Evolutionary conservation across 1,140 invertebrate species (phyloP).

Genomic region (Aphidius ervi): DNA sequence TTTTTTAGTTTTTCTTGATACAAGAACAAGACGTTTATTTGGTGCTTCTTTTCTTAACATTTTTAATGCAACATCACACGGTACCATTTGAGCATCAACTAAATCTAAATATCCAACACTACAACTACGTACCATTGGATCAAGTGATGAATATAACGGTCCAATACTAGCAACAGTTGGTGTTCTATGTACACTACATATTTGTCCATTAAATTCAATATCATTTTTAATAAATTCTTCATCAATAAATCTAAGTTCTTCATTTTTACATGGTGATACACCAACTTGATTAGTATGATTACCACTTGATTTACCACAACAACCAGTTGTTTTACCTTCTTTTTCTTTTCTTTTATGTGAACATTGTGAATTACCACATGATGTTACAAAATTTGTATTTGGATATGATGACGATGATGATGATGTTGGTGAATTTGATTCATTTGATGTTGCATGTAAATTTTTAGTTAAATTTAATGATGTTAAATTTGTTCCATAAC

Average conservation of each 20-base stretch:
- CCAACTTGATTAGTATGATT: conserved; percentile 21
- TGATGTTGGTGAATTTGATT: conserved; percentile 18
- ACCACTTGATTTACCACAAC: conserved; percentile 28
- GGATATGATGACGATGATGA: conserved; percentile 17
- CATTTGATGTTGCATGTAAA: conserved; percentile 6
- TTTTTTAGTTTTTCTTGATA: conserved; percentile 60
- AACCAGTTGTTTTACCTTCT: conserved; percentile 32
- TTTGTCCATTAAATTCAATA: conserved; percentile 24
- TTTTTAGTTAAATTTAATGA: conserved; percentile 10
- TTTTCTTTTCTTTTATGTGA: conserved; percentile 33
- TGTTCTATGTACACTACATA: conserved; percentile 55
- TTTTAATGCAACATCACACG: conserved; percentile 66
- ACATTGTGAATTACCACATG: conserved; percentile 28
- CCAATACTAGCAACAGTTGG: conserved; percentile 64
- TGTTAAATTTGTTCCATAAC: conserved; percentile 8
- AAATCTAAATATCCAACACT: conserved; percentile 80
- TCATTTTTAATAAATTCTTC: conserved; percentile 56
- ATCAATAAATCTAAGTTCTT: conserved; percentile 65
- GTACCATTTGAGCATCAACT: conserved; percentile 68
- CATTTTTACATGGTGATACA: conserved; percentile 33
- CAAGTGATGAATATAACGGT: conserved; percentile 57
- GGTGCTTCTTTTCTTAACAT: conserved; percentile 69
- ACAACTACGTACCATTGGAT: conserved; percentile 75
- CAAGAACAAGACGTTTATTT: conserved; percentile 67
- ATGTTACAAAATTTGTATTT: conserved; percentile 18